These are phyloP conservation scores for Cosmia pyralina DNA, from an alignment of 2,888 invertebrate genomes.

Conservation along the genomic window DNA sequence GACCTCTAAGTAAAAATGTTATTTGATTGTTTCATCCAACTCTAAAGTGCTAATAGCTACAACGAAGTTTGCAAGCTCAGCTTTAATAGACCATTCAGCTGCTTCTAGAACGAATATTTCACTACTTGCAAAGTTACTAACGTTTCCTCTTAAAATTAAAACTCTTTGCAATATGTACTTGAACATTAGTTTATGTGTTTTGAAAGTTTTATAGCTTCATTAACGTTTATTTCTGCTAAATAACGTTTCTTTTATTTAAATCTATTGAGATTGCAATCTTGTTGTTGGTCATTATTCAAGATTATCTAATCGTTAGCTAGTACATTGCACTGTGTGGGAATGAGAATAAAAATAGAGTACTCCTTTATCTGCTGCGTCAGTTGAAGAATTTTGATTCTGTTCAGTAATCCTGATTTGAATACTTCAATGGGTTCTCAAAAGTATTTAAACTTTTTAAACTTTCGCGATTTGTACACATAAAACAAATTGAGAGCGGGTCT, in stretches of 20 bases:
- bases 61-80: slow-evolving; percentile 22
- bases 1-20: background rate
- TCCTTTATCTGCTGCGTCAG: background rate
- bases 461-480: no score
- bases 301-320: slow-evolving; percentile 29
- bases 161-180: slow-evolving; percentile 12
- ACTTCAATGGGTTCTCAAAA: background rate
- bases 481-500: no score
- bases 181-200: slow-evolving; percentile 34
- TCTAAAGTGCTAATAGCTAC: slow-evolving; percentile 11
- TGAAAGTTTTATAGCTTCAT: slow-evolving; percentile 55
- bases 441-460: no score
- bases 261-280: slow-evolving; percentile 33
- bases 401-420: background rate
- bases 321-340: slow-evolving; percentile 15
- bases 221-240: slow-evolving; percentile 39
- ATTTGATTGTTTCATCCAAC: slow-evolving; percentile 20
- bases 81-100: slow-evolving; percentile 18
- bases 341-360: slow-evolving; percentile 17
- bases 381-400: background rate
- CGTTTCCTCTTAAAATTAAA: slow-evolving; percentile 18
- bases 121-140: slow-evolving; percentile 13
- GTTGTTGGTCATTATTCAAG: slow-evolving; percentile 38
- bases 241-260: slow-evolving; percentile 46
- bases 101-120: slow-evolving; percentile 13